phyloP scores from a whole-genome alignment of 1,140 invertebrate species.

The Monomorium pharaonis region DNA sequence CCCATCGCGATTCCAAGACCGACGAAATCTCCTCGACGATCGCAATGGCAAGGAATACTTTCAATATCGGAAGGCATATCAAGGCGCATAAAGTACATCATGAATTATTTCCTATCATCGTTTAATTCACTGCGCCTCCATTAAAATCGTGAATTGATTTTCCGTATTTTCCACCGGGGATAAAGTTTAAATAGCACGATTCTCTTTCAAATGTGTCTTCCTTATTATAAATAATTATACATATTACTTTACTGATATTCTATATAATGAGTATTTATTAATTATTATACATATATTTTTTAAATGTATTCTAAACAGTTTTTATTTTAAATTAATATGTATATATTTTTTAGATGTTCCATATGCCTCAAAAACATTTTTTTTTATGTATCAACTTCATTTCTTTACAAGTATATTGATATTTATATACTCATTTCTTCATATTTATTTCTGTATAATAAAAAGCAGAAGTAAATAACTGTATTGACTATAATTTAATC shows the following conservation, averaged over 20 bases:
- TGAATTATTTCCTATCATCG: constrained; percentile 27
- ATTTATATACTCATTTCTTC: no score
- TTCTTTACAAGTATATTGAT: no score
- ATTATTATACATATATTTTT: no score
- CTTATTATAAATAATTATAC: neutral
- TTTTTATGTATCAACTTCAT: no score
- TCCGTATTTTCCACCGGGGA: constrained; percentile 1
- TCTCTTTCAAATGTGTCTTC: neutral
- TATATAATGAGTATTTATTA: no score
- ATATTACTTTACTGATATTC: neutral
- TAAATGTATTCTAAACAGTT: neutral
- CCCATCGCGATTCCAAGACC: neutral
- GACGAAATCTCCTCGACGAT: neutral
- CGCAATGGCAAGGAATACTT: neutral
- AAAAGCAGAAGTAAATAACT: neutral
- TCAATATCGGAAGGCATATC: neutral
- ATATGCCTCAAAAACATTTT: no score
- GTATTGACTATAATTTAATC: neutral
- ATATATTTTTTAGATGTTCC: no score
- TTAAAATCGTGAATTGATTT: constrained; percentile 14
- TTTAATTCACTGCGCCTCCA: neutral
- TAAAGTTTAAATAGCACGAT: neutral
- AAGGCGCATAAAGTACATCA: constrained; percentile 2
- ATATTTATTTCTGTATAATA: neutral
- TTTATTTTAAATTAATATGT: neutral